These are phyloP conservation scores for Pavo muticus DNA, from an alignment of 2,113 vertebrate species.

Conservation along the genomic window DNA sequence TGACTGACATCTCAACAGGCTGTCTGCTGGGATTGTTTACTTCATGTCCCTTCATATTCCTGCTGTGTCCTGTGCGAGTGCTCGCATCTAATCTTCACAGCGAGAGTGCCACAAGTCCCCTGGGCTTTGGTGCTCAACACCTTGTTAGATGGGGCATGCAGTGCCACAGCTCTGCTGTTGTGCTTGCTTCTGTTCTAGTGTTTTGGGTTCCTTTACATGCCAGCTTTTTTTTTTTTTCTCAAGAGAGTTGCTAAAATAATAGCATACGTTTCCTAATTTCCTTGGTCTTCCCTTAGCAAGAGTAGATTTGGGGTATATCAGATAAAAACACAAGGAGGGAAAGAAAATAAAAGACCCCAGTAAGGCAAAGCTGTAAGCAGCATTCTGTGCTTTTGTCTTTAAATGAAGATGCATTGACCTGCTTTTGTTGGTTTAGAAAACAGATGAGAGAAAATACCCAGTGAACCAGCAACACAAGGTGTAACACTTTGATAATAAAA, in stretches of 20 bases:
- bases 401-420: neutral
- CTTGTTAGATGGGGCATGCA: conserved; percentile 82
- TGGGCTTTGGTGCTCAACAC: conserved; percentile 81
- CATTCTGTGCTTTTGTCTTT: conserved; percentile 10
- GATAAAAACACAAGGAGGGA: neutral
- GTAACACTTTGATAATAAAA: neutral
- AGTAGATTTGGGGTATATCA: neutral
- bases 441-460: neutral
- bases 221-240: neutral
- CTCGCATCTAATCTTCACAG: conserved; percentile 85
- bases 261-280: neutral
- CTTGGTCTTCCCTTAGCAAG: neutral
- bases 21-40: conserved; percentile 78
- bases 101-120: conserved; percentile 80
- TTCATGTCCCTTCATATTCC: conserved; percentile 77
- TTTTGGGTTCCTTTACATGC: conserved; percentile 19
- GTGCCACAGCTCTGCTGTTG: conserved; percentile 12
- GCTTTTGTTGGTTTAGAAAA: conserved; percentile 14
- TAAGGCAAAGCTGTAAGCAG: conserved; percentile 6
- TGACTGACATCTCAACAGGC: conserved; percentile 77
- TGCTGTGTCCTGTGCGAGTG: conserved; percentile 77
- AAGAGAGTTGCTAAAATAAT: neutral
- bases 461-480: neutral
- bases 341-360: neutral
- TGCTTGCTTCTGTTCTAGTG: conserved; percentile 2